A percentile compares a stretch with the other conserved stretches of the same genome.
These are phyloP conservation scores for Dasysyrphus albostriatus DNA, from an alignment of 2,888 invertebrate species.

Conservation along the genomic window DNA sequence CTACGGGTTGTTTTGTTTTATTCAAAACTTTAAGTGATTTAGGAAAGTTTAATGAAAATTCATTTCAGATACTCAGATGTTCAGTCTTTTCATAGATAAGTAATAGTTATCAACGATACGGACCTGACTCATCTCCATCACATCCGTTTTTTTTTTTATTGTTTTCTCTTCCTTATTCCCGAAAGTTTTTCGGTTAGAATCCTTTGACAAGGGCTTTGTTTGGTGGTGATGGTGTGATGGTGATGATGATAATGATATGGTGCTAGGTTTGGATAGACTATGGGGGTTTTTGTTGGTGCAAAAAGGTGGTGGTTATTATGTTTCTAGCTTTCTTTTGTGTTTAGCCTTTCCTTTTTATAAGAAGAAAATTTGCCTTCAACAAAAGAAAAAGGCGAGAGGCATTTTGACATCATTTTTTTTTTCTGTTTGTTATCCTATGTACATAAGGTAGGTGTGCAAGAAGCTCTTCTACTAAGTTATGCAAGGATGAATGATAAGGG, in stretches of 20 bases:
- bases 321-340: slow-evolving; percentile 19
- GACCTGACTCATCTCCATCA: neutral
- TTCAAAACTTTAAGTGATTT: too few species aligned
- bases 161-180: slow-evolving; percentile 2
- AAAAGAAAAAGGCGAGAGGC: slow-evolving; percentile 42
- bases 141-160: neutral
- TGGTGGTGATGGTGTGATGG: slow-evolving; percentile 11
- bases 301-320: slow-evolving; percentile 53
- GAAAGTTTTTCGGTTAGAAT: slow-evolving; percentile 37
- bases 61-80: too few species aligned
- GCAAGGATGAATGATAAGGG: slow-evolving; percentile 35
- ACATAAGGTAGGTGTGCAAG: neutral
- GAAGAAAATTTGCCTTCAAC: slow-evolving; percentile 59
- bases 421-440: neutral
- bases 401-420: slow-evolving; percentile 50
- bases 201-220: slow-evolving; percentile 54
- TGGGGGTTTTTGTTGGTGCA: neutral
- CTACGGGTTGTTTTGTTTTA: too few species aligned
- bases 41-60: too few species aligned
- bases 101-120: neutral
- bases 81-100: neutral
- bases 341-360: slow-evolving; percentile 12
- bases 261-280: neutral
- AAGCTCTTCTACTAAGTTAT: slow-evolving; percentile 15
- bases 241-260: slow-evolving; percentile 33